phyloP scores from a whole-genome alignment of 2,888 invertebrate genomes.

The Deladenus siricidicola region DNA sequence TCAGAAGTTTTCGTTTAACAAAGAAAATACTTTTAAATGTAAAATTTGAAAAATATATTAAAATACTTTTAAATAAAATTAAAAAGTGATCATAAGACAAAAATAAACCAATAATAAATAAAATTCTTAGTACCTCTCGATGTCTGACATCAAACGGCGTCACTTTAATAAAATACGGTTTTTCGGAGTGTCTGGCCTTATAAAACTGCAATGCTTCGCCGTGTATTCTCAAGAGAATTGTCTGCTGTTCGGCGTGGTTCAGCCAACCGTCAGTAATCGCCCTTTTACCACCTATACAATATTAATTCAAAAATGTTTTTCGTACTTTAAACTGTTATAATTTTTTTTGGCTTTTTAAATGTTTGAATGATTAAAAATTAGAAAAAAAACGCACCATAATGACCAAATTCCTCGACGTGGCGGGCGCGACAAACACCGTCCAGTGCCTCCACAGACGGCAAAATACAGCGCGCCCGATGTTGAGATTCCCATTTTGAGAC shows the following conservation, averaged over 20 bases:
- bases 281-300: conserved; percentile 40
- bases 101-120: neutral
- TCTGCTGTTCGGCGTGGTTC: conserved; percentile 33
- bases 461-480: conserved; percentile 15
- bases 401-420: conserved; percentile 24
- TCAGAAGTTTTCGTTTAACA: no score
- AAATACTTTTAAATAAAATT: no score
- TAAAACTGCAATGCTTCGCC: conserved; percentile 49
- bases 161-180: conserved; percentile 37
- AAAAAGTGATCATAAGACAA: neutral
- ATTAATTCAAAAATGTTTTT: neutral
- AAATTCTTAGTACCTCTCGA: conserved; percentile 30
- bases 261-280: conserved; percentile 46
- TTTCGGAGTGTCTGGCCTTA: conserved; percentile 33
- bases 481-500: conserved; percentile 28
- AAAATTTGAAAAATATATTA: no score
- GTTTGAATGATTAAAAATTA: no score
- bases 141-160: conserved; percentile 46
- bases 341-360: neutral
- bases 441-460: conserved; percentile 23
- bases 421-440: neutral
- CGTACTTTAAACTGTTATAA: neutral
- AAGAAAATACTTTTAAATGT: no score
- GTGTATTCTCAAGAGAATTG: conserved; percentile 42
- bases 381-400: conserved; percentile 20